Percentiles rank a stretch among this genome's conserved stretches.
Conservation (phyloP, 2,888 invertebrate species). For the Tetragonula carbonaria region DNA sequence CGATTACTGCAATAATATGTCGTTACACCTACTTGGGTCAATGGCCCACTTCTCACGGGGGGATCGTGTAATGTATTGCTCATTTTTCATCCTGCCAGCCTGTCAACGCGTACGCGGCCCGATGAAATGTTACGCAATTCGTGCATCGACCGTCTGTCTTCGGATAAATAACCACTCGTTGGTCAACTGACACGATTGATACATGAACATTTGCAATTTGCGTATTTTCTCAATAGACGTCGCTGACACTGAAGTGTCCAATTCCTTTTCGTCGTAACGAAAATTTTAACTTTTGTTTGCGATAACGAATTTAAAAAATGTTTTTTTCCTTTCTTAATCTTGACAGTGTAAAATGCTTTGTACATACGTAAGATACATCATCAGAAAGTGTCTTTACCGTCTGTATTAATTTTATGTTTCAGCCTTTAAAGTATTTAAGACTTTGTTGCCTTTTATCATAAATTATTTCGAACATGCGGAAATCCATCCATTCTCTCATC, state of each 20-base stretch:
- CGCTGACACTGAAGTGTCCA: not conserved
- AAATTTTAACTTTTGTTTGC: not conserved
- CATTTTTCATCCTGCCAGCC: constrained; percentile 58
- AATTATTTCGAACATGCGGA: too few species aligned
- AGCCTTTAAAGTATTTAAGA: too few species aligned
- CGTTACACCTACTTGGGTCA: constrained; percentile 68
- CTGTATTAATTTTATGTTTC: too few species aligned
- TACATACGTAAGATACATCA: not conserved
- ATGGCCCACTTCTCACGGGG: constrained; percentile 67
- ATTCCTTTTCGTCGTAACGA: not conserved
- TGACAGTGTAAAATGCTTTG: not conserved
- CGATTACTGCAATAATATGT: constrained; percentile 62
- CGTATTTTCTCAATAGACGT: too few species aligned
- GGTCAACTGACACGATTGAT: not conserved
- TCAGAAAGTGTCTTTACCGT: too few species aligned
- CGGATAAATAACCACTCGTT: constrained; percentile 34
- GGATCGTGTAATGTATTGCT: constrained; percentile 44
- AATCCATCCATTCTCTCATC: too few species aligned
- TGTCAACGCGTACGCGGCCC: constrained; percentile 46
- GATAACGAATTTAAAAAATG: not conserved
- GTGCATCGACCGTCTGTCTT: constrained; percentile 32
- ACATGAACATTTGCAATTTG: not conserved
- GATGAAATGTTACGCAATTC: constrained; percentile 59
- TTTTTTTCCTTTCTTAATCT: too few species aligned
- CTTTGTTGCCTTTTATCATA: too few species aligned